These are phyloP conservation scores for Auanema freiburgensis DNA, from an alignment of 2,888 invertebrate genomes.

Conservation along the genomic window DNA sequence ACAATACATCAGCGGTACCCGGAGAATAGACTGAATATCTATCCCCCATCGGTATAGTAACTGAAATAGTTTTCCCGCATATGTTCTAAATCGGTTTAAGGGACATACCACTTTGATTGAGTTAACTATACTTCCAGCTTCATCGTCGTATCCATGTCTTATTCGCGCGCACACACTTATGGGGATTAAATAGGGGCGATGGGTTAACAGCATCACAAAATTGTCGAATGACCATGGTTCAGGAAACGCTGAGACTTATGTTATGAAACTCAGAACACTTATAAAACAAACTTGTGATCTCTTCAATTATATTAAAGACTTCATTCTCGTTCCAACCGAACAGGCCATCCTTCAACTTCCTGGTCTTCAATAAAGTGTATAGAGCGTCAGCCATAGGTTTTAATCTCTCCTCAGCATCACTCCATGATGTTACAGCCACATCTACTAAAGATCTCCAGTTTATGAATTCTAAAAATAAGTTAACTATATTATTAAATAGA, in stretches of 20 bases:
- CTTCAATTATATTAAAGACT: constrained; percentile 22
- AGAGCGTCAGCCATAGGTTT: constrained; percentile 2
- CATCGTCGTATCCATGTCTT: constrained; percentile 18
- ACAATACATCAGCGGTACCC: neutral
- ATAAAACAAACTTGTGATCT: constrained; percentile 19
- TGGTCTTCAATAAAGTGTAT: constrained; percentile 5
- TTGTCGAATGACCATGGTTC: constrained; percentile 39
- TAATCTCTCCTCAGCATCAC: neutral
- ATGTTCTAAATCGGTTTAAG: neutral
- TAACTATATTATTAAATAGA: constrained; percentile 2
- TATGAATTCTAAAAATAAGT: constrained; percentile 9
- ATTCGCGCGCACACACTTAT: constrained; percentile 18
- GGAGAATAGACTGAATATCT: neutral
- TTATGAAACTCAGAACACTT: neutral
- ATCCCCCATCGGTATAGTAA: constrained; percentile 17
- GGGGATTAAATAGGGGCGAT: constrained; percentile 11
- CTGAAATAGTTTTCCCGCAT: neutral
- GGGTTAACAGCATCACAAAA: constrained; percentile 26
- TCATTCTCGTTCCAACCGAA: constrained; percentile 11
- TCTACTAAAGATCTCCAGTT: constrained; percentile 9
- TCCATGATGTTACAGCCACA: neutral
- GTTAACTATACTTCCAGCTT: constrained; percentile 25
- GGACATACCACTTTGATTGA: constrained; percentile 24
- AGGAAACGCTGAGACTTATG: constrained; percentile 27
- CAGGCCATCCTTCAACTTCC: neutral